Conservation (phyloP, 2,797 vertebrate genomes). For the Coracias cyanogaster region DNA sequence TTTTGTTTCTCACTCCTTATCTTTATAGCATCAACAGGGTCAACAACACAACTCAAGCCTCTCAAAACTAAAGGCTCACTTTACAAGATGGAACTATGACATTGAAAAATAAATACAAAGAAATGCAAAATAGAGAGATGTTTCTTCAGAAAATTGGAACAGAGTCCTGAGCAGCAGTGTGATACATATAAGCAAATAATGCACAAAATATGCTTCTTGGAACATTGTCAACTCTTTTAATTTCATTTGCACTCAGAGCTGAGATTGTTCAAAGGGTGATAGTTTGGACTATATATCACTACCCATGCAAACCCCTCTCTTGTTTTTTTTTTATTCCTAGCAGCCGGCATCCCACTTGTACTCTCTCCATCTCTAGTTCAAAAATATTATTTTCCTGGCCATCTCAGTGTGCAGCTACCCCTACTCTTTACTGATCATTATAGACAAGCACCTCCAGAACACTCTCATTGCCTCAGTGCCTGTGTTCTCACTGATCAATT, state of each 20-base stretch:
- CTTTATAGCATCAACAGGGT: background rate
- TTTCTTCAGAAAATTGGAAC: background rate
- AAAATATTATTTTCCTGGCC: background rate
- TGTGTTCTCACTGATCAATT: background rate
- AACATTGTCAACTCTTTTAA: background rate
- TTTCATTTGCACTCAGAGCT: background rate
- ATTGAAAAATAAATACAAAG: background rate
- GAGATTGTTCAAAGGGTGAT: background rate
- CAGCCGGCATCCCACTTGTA: background rate
- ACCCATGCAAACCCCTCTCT: accelerated
- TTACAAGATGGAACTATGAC: background rate
- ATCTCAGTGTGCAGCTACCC: background rate
- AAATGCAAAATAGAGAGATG: background rate
- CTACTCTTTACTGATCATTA: background rate
- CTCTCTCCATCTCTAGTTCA: background rate
- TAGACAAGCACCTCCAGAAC: background rate
- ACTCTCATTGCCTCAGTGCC: background rate
- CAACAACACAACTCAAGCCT: background rate
- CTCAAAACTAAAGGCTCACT: background rate
- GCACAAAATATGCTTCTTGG: background rate
- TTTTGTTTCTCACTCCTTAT: background rate
- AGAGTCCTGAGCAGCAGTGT: background rate
- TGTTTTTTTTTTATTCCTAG: accelerated
- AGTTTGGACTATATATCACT: background rate
- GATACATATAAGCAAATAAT: background rate